These are phyloP conservation scores for Margarornis squamiger DNA, from an alignment of 2,797 vertebrate genomes.

Conservation along the genomic window DNA sequence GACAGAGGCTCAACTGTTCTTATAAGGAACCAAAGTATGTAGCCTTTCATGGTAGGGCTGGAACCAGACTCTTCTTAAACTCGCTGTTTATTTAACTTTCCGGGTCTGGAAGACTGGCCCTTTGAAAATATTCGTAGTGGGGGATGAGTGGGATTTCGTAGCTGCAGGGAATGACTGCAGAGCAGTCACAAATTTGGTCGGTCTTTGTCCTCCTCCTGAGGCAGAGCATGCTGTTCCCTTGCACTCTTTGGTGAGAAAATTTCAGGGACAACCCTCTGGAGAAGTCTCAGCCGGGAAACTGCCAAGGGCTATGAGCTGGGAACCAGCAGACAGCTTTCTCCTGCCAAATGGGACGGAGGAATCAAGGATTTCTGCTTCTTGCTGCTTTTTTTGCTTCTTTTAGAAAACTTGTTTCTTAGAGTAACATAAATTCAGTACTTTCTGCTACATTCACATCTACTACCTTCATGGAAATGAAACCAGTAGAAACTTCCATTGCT, in stretches of 20 bases:
- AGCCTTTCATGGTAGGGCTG: not conserved
- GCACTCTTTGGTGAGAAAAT: not conserved
- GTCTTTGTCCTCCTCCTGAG: not conserved
- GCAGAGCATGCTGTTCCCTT: not conserved
- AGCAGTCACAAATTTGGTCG: not conserved
- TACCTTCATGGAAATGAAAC: not conserved
- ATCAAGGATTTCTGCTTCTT: not conserved
- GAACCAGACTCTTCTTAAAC: not conserved
- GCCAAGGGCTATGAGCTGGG: not conserved
- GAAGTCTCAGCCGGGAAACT: not conserved
- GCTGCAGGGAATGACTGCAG: not conserved
- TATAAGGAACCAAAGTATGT: not conserved
- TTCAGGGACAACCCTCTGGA: not conserved
- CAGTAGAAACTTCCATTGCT: not conserved
- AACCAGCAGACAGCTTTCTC: not conserved
- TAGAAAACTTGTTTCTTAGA: not conserved
- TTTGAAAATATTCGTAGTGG: not conserved
- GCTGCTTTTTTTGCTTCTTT: not conserved
- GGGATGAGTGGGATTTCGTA: not conserved
- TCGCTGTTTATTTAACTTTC: not conserved
- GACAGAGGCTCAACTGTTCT: not conserved
- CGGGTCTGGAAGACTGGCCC: not conserved
- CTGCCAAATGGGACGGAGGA: not conserved
- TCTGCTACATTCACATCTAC: not conserved
- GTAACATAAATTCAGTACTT: not conserved